Conservation (phyloP, 2,113 vertebrate species). For the Seriola quinqueradiata region DNA sequence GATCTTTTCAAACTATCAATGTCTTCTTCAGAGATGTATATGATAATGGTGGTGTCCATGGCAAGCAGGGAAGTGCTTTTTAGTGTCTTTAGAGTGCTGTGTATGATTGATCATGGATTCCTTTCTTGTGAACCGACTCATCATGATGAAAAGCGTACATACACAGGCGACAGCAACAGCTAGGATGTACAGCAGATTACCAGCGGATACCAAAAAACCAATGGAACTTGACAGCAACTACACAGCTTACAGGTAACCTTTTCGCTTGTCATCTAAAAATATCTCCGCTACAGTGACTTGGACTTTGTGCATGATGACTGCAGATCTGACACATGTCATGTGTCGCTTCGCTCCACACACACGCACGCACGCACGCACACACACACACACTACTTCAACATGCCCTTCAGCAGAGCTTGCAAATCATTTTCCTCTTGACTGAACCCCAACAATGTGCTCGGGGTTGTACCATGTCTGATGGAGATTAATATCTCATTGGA, state of each 20-base stretch:
- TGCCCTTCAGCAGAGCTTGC: conserved; percentile 48
- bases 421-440: conserved; percentile 74
- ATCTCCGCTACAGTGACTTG: background rate
- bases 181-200: too few species aligned
- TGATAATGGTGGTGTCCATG: background rate
- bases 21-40: background rate
- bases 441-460: conserved; percentile 62
- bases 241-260: conserved; percentile 2
- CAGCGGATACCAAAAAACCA: background rate
- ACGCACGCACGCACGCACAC: background rate
- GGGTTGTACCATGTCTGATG: conserved; percentile 58
- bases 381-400: conserved; percentile 17
- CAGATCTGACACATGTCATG: conserved; percentile 36
- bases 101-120: background rate
- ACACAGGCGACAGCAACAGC: background rate
- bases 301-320: conserved; percentile 10
- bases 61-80: conserved; percentile 3
- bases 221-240: background rate
- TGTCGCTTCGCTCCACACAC: background rate
- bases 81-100: background rate
- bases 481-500: conserved; percentile 77
- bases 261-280: conserved; percentile 18
- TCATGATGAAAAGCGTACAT: background rate
- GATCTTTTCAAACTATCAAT: conserved; percentile 3
- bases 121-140: background rate